These are phyloP conservation scores for Latrodectus elegans DNA, from an alignment of 2,888 invertebrate species.

Conservation along the genomic window DNA sequence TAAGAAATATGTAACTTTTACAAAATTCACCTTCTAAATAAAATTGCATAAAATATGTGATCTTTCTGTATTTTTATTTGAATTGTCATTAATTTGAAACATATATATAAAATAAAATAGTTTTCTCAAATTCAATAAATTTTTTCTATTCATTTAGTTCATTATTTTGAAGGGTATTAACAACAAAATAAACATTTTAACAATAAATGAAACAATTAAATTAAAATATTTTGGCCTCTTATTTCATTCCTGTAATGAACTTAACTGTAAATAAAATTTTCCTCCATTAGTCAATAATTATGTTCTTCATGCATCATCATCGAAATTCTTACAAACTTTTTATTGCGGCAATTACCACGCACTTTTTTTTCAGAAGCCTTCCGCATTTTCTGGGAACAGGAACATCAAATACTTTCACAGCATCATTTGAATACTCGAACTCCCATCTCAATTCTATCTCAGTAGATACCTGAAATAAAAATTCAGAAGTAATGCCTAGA, in stretches of 20 bases:
- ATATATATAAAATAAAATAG: no score
- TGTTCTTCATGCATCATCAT: not conserved
- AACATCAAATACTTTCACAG: conserved; percentile 54
- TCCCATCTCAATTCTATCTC: conserved; percentile 38
- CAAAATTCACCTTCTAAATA: no score
- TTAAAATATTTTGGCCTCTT: no score
- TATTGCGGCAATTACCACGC: conserved; percentile 22
- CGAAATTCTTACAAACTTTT: not conserved
- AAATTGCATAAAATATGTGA: no score
- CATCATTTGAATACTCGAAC: conserved; percentile 47
- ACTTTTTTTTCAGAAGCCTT: conserved; percentile 4
- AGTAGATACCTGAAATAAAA: conserved; percentile 19
- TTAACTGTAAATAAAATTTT: conserved; percentile 27
- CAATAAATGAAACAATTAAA: no score
- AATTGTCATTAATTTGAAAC: no score
- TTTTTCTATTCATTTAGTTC: no score
- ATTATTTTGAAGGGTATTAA: no score
- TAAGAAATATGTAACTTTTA: no score
- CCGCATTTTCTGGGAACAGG: conserved; percentile 4
- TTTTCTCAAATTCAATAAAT: no score
- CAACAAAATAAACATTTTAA: no score
- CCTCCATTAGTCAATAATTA: conserved; percentile 41
- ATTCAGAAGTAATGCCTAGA: conserved; percentile 53
- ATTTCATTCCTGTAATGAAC: not conserved
- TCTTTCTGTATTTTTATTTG: no score